Evolutionary conservation across 2,113 vertebrate species (phyloP).

Genomic region (Ammospiza nelsoni): DNA sequence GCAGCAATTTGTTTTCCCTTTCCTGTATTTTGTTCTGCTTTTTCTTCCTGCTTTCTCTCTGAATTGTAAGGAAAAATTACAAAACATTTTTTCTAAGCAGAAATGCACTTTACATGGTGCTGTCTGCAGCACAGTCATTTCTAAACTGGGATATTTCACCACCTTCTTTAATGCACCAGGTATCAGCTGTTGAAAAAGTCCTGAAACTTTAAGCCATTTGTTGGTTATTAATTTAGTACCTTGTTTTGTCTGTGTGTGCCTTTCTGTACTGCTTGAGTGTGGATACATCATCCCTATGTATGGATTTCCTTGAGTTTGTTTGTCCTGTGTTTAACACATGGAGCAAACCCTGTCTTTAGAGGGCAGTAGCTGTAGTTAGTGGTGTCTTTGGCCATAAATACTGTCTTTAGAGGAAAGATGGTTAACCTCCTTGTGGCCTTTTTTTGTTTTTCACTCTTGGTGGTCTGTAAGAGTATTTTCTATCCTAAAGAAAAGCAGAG

Average conservation of each 20-base stretch:
- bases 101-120: neutral
- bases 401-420: constrained; percentile 32
- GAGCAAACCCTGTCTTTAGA: constrained; percentile 16
- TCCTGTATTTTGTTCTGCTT: neutral
- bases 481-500: neutral
- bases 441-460: neutral
- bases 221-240: neutral
- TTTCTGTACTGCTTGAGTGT: neutral
- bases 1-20: neutral
- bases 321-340: neutral
- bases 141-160: neutral
- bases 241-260: neutral
- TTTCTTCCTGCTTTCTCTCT: neutral
- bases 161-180: neutral
- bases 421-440: constrained; percentile 37
- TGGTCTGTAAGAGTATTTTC: neutral
- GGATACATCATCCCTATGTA: neutral
- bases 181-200: neutral
- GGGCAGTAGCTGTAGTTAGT: constrained; percentile 8
- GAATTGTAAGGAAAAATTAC: neutral
- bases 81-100: neutral
- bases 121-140: neutral
- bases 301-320: neutral
- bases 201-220: neutral
- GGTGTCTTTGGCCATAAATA: constrained; percentile 35